phyloP scores from a whole-genome alignment of 2,888 invertebrate genomes.

The Bellardia pandia region DNA sequence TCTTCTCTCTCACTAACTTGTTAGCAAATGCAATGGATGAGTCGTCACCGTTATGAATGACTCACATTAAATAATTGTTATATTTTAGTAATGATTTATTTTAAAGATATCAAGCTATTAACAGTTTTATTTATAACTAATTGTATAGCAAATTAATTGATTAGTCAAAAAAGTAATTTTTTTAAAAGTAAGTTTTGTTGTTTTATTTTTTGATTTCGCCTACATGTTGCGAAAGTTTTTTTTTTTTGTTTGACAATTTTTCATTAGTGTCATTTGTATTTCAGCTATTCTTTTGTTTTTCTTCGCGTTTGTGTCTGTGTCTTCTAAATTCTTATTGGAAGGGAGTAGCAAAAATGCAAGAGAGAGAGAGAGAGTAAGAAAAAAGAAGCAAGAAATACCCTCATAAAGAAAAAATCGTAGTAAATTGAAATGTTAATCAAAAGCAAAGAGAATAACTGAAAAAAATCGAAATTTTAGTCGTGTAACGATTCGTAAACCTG shows the following conservation, averaged over 20 bases:
- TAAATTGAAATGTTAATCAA: slow-evolving; percentile 65
- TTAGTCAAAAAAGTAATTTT: too few species aligned
- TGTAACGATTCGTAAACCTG: slow-evolving; percentile 75
- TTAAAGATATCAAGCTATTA: too few species aligned
- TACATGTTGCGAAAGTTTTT: neutral
- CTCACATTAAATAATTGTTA: slow-evolving; percentile 27
- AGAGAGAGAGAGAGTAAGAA: slow-evolving; percentile 16
- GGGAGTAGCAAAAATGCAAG: slow-evolving; percentile 22
- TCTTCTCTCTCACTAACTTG: neutral
- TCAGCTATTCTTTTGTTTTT: slow-evolving; percentile 14
- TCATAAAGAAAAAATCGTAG: slow-evolving; percentile 59
- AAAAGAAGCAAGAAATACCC: slow-evolving; percentile 59
- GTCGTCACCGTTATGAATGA: slow-evolving; percentile 48
- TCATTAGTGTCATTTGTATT: slow-evolving; percentile 60
- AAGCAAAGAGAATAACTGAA: slow-evolving; percentile 65
- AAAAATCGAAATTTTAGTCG: slow-evolving; percentile 76
- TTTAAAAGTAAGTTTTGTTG: neutral
- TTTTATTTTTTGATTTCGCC: neutral
- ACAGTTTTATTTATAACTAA: too few species aligned
- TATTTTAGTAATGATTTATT: too few species aligned
- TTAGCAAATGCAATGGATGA: slow-evolving; percentile 26
- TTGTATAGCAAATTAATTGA: too few species aligned
- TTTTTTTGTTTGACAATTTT: slow-evolving; percentile 66
- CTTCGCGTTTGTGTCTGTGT: slow-evolving; percentile 33
- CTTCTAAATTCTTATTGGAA: slow-evolving; percentile 53